These are phyloP conservation scores for Cantharis rustica DNA, from an alignment of 2,888 invertebrate species.

Conservation along the genomic window DNA sequence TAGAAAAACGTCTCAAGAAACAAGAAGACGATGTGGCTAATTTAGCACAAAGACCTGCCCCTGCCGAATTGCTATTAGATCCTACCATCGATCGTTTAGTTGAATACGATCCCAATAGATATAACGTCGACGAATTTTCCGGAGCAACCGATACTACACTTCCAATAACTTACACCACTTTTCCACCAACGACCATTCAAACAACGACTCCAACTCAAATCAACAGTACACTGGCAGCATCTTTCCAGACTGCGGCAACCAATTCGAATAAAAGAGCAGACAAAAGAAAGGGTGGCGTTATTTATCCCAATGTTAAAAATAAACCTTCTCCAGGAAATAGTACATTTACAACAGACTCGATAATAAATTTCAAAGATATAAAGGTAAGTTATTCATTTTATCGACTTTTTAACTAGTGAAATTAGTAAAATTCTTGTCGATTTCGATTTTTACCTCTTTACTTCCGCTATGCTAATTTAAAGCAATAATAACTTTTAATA, in stretches of 20 bases:
- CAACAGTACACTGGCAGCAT: constrained; percentile 30
- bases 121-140: constrained; percentile 44
- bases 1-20: constrained; percentile 81
- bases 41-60: constrained; percentile 75
- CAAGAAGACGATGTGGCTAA: constrained; percentile 84
- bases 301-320: constrained; percentile 90
- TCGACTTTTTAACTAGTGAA: not conserved
- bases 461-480: not conserved
- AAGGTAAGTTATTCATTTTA: constrained; percentile 65
- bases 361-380: constrained; percentile 78
- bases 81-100: constrained; percentile 80
- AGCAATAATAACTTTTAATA: not conserved
- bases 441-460: not conserved
- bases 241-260: constrained; percentile 30
- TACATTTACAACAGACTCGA: constrained; percentile 78
- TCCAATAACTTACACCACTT: constrained; percentile 49
- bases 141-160: constrained; percentile 45
- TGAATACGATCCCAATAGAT: constrained; percentile 77
- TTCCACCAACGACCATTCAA: constrained; percentile 51
- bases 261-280: constrained; percentile 53
- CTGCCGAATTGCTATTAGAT: constrained; percentile 74
- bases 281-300: constrained; percentile 78
- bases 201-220: constrained; percentile 42
- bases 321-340: constrained; percentile 85
- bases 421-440: not conserved